Evolutionary conservation across 2,113 vertebrate genomes (phyloP), one percentile per base, ranked within the genome.

Genomic region (Thalassoma bifasciatum): DNA sequence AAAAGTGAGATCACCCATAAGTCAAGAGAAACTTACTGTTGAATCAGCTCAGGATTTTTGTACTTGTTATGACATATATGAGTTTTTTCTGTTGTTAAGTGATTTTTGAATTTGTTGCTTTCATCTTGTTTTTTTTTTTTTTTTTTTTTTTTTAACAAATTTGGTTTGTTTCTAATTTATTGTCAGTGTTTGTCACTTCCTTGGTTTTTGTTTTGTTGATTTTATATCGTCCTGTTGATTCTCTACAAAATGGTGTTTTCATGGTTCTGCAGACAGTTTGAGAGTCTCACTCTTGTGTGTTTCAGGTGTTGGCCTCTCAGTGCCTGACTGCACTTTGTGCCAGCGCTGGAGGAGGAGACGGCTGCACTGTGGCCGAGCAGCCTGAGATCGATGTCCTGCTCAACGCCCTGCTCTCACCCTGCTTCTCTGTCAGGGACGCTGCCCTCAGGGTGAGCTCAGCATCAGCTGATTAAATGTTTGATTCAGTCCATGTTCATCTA

Each of bases 301-400:
- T 86, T 36, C 52, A 99, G 98, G 97, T 98, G 51, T 80, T 98
- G 87, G 98, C 98, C 5, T 93, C 98, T n/a, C 92, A 95, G 22
- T 94, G 96, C 0, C 93, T 99, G 86, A 98, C 96, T 0, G 54
- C 93, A 1, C 91, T 99, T 76, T 99, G 97, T 12, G 49, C 91
- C 8, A 98, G 97, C 81, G 96, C 97, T 74, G 95, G 96, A 0
- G 98, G 97, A 0, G 92, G 90, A 57, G 91, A 93, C 0, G 95
- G 97, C 81, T 99, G 98, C 80, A 93, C 97, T 17, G 96, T 97
- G 0, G 98, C 98, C 0, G 97, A 99, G 66, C 98, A 97, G 89
- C 91, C 93, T 22, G 98, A 99, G 89, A 94, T 99, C 0, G 95
- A 98, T 0, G 98, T 98, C 49, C 91, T 99, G 4, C 95, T 99